Base-by-base conservation (phyloP, 2,113 vertebrate species). In the Fregetta grallaria region DNA sequence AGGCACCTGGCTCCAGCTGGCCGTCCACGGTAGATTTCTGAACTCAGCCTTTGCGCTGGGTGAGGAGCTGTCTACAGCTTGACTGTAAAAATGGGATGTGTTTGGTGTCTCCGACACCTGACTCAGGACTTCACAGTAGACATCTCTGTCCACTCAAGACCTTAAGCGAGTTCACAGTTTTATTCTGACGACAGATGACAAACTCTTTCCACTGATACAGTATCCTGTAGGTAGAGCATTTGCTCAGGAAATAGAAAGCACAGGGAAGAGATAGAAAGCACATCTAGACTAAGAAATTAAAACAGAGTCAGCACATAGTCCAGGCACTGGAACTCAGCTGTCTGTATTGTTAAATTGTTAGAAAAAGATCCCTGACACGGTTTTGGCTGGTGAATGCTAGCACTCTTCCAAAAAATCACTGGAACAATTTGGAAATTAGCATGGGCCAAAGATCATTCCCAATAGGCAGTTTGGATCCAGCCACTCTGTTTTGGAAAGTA, bases 341-440 rank as follows among this genome's bases (percentile, higher is more conserved):
- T 70, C 84, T 72, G 87, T 49, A 53, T 75, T 78, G 92, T 85
- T 82, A 87, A 85, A 94, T 53, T 95, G 90, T 70, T 85, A 93
- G 81, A 38, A 72, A 83, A 70, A 88, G 78, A 53, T 70, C 87
- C 30, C 81, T 96, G 96, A 96, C 84, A 73, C 0, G 10, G 27
- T 96, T 96, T 97, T 97, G 96, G 96, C 96, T 94, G 87, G 58
- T 73, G 58, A 91, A 81, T 70, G 49, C 71, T 76, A 79, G 32
- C 32, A 52, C 56, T 88, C 77, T 93, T 97, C 96, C 96, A 97
- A 96, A 96, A 96, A 96, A 85, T 96, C 90, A 88, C 81, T 93
- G 90, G 53, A 95, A 91, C 94, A 96, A 90, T 96, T 96, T 95
- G 84, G 85, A 95, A 97, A 96, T 96, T 96, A 94, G 53, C 90